These are phyloP conservation scores for Drosophila vallismaia DNA, from an alignment of 2,888 invertebrate species.

Conservation along the genomic window DNA sequence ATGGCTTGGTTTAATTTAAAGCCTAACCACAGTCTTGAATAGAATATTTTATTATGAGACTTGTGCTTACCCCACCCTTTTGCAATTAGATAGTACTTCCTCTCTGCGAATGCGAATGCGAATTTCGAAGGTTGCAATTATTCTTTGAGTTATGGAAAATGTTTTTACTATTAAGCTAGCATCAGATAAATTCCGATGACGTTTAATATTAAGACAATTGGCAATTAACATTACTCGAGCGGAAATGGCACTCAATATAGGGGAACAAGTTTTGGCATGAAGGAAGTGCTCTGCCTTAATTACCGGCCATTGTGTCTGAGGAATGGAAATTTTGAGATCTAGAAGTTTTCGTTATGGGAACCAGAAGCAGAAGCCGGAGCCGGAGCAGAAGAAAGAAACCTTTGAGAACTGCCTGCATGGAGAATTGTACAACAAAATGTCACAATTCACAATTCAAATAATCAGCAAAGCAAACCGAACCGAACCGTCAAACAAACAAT, in stretches of 20 bases:
- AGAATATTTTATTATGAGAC: background rate
- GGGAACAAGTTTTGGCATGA: constrained; percentile 40
- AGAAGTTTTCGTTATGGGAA: constrained; percentile 8
- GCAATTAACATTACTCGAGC: constrained; percentile 69
- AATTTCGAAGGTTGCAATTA: constrained; percentile 24
- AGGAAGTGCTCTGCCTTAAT: constrained; percentile 46
- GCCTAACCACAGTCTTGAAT: background rate
- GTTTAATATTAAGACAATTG: constrained; percentile 70
- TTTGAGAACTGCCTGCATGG: constrained; percentile 37
- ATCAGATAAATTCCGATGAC: constrained; percentile 55
- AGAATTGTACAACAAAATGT: constrained; percentile 58
- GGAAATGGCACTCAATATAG: constrained; percentile 53
- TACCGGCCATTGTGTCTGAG: constrained; percentile 36
- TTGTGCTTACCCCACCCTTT: background rate
- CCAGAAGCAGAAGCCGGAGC: constrained; percentile 6
- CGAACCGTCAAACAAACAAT: constrained; percentile 31
- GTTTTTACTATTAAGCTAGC: constrained; percentile 18
- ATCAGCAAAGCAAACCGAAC: constrained; percentile 41
- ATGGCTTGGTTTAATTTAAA: background rate
- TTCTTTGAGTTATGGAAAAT: constrained; percentile 14
- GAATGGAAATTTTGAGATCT: constrained; percentile 13
- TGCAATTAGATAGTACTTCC: constrained; percentile 20
- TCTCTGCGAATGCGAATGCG: background rate
- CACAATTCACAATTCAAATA: constrained; percentile 56
- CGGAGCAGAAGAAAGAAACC: constrained; percentile 22